These are phyloP conservation scores for Rapana venosa DNA, from an alignment of 2,888 invertebrate species.

Conservation along the genomic window DNA sequence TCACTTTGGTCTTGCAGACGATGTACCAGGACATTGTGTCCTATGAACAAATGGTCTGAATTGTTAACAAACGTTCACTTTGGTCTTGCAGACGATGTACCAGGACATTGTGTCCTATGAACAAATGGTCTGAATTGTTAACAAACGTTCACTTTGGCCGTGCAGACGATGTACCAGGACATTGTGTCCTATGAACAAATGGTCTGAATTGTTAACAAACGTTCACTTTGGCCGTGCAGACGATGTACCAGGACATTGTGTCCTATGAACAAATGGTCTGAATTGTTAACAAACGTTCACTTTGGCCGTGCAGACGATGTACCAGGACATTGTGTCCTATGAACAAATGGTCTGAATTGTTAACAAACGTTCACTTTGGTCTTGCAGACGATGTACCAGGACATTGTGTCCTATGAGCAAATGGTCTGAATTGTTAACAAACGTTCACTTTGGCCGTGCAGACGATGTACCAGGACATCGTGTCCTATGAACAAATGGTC, in stretches of 20 bases:
- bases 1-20: constrained; percentile 79
- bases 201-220: constrained; percentile 83
- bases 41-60: constrained; percentile 97
- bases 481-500: constrained; percentile 98
- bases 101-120: constrained; percentile 98
- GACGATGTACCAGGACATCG: constrained; percentile 96
- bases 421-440: constrained; percentile 88
- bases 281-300: not conserved
- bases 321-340: constrained; percentile 96
- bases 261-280: constrained; percentile 98
- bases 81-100: constrained; percentile 85
- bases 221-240: constrained; percentile 75
- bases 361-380: not conserved
- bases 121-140: constrained; percentile 90
- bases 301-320: constrained; percentile 83
- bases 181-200: constrained; percentile 97
- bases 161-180: constrained; percentile 92
- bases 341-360: constrained; percentile 93
- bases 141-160: not conserved
- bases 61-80: not conserved
- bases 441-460: constrained; percentile 45
- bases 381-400: constrained; percentile 90
- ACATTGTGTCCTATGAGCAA: constrained; percentile 96
- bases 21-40: constrained; percentile 97
- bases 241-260: constrained; percentile 96